Evolutionary conservation across 2,888 invertebrate species (phyloP), one percentile per base, ranked within the genome.

Genomic region (Gastrophysa polygoni): DNA sequence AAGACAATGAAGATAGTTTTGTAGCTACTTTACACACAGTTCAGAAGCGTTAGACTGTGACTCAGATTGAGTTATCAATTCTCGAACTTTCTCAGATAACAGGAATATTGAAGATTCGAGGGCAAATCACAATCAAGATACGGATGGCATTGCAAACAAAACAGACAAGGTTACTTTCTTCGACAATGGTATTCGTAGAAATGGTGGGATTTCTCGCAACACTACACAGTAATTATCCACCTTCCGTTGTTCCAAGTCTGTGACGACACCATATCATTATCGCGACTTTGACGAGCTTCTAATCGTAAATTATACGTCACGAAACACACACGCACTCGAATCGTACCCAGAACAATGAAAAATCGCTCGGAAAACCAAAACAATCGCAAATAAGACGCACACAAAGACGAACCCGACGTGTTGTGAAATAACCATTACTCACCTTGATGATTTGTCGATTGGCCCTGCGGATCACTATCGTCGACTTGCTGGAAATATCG

Each of bases 391-490:
- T 43, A 24, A 47, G 54, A 62, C 48, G 62, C 59, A 63, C 59
- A 63, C 59, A 59, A 52, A 59, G 59, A 63, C 50, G 55, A 58
- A 54, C 28, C 24, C 29, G 55, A 59, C 51, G 57, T 56, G 59
- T 63, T 59, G 63, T 63, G 56, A 63, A 59, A 63, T 47, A 54
- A 28, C n/a, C n/a, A n/a, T 55, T 54, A 63, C 63, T 63, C 63
- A 63, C 59, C 59, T 59, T 63, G 63, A 55, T 24, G n/a, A 4
- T 18, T 32, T 11, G 18, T 51, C 18, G 11, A 51, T 29, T 32
- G n/a, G 24, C 11, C 8, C 2, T 7, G 11, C 18, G n/a, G n/a
- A n/a, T 10, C 18, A 11, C 7, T 47, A 11, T 18, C 24, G n/a
- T 24, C 16, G 48, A 59, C 50, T n/a, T n/a, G n/a, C n/a, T n/a